Percentiles rank a stretch among this genome's conserved stretches.
phyloP scores from a whole-genome alignment of 2,113 vertebrate genomes.

The Scomber scombrus region DNA sequence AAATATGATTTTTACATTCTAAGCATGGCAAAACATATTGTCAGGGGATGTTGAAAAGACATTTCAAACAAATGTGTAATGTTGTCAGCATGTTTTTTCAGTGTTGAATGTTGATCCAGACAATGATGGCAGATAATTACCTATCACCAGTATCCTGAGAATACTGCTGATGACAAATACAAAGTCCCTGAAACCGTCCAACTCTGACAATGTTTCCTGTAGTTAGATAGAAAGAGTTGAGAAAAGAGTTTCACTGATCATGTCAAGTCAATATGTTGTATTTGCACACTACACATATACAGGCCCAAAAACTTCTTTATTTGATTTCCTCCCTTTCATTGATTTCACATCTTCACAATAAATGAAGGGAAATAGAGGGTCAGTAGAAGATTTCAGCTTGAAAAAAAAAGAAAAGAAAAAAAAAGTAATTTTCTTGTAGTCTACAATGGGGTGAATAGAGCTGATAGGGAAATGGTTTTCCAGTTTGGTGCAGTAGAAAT shows the following conservation, averaged over 20 bases:
- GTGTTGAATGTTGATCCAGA: slow-evolving; percentile 5
- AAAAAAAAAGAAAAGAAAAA: too few species aligned
- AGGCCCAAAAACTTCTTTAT: neutral
- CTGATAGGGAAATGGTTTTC: neutral
- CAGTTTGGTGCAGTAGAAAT: neutral
- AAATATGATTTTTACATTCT: slow-evolving; percentile 15
- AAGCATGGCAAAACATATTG: neutral
- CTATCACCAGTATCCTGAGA: slow-evolving; percentile 80
- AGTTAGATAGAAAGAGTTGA: neutral
- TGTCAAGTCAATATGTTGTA: neutral
- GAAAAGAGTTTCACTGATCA: neutral
- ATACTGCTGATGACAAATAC: slow-evolving; percentile 82
- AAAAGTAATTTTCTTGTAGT: neutral
- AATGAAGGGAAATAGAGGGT: neutral
- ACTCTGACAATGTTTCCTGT: slow-evolving; percentile 71
- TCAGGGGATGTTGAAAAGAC: neutral
- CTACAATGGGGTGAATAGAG: neutral
- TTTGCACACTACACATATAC: neutral
- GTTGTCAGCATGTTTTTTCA: neutral
- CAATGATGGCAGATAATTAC: slow-evolving; percentile 52
- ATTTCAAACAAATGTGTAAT: slow-evolving; percentile 11
- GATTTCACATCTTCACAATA: too few species aligned
- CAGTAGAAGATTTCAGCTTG: neutral
- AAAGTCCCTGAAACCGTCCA: slow-evolving; percentile 82
- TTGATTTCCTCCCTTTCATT: too few species aligned